Conservation (phyloP, 2,113 vertebrate genomes). For the Oxyruncus cristatus region DNA sequence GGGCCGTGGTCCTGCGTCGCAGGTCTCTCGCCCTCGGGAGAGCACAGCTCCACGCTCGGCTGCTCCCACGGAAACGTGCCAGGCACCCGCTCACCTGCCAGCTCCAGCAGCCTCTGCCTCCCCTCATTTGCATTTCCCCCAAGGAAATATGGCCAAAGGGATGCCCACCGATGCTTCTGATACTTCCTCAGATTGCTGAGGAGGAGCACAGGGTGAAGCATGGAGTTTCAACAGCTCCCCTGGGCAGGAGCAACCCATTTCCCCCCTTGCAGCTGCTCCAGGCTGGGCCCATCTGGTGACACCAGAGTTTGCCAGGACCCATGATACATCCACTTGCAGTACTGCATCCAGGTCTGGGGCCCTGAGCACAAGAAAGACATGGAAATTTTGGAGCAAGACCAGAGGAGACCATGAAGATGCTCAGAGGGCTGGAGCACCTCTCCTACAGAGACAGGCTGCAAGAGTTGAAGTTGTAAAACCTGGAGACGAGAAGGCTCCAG, state of each 20-base stretch:
- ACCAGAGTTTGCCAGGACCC: not conserved
- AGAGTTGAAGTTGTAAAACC: not conserved
- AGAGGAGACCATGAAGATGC: not conserved
- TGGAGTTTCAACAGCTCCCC: fast-evolving
- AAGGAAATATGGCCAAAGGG: not conserved
- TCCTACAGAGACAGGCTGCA: not conserved
- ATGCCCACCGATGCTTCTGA: not conserved
- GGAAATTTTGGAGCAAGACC: not conserved
- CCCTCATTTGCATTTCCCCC: fast-evolving
- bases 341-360: not conserved
- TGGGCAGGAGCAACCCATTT: not conserved
- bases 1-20: not conserved
- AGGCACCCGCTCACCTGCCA: fast-evolving
- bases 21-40: fast-evolving
- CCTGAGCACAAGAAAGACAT: not conserved
- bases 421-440: not conserved
- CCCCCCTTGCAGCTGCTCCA: not conserved
- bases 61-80: fast-evolving
- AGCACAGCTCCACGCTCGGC: fast-evolving
- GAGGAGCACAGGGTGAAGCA: not conserved
- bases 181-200: not conserved
- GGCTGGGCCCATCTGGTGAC: fast-evolving
- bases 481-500: not conserved
- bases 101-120: not conserved
- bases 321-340: not conserved